Evolutionary conservation across 64 coral and sea anemone species (phyloP).

Genomic region (Exaiptasia diaphana): DNA sequence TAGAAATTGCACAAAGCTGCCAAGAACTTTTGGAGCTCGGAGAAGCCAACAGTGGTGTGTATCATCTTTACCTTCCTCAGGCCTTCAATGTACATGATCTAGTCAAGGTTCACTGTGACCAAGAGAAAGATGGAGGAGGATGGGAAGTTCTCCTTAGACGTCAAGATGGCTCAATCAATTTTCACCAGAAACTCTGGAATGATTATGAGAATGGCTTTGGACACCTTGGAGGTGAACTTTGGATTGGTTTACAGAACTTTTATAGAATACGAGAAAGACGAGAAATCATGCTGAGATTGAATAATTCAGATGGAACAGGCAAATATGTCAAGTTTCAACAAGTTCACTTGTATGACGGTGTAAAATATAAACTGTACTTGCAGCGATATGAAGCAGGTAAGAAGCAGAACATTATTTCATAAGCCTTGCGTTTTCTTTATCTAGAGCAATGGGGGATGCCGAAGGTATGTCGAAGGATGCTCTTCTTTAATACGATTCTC

Average conservation of each 20-base stretch:
- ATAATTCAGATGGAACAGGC: background rate
- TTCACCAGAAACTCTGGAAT: background rate
- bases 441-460: too few relatives aligned
- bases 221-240: background rate
- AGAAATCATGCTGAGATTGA: background rate
- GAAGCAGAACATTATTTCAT: too few relatives aligned
- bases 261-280: background rate
- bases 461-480: too few relatives aligned
- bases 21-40: constrained; percentile 1
- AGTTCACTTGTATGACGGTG: too few relatives aligned
- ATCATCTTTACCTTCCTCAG: background rate
- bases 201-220: background rate
- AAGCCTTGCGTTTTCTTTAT: too few relatives aligned
- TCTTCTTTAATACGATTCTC: too few relatives aligned
- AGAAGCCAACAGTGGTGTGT: background rate
- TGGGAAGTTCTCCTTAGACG: constrained; percentile 13
- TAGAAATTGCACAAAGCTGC: background rate
- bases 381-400: too few relatives aligned
- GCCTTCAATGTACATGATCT: too few relatives aligned
- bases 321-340: background rate
- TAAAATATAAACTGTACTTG: too few relatives aligned
- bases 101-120: constrained; percentile 3
- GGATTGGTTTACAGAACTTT: background rate
- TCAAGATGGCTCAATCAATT: background rate
- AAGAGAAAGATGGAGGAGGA: constrained; percentile 19